Base-by-base conservation (phyloP, 1,140 invertebrate genomes). In the Trichoplusia ni region DNA sequence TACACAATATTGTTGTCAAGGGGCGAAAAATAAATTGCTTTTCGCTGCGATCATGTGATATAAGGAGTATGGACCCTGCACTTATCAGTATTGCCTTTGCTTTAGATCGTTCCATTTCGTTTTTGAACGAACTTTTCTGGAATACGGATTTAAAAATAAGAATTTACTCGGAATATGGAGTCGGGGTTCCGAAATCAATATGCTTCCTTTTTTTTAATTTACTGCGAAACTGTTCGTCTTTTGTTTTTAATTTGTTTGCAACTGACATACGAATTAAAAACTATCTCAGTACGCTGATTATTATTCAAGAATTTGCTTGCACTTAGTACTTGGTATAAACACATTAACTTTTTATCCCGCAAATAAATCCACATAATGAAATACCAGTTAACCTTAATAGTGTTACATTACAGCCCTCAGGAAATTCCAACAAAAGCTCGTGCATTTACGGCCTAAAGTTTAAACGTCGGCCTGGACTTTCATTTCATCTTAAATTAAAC, bases 401-500 rank as follows among this genome's bases (percentile, higher is more conserved):
- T n/a, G n/a, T n/a, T n/a, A n/a, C n/a, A n/a, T 18, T 47, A 42
- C 4, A 4, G 25, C 5, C n/a, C 8, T 4, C 5, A 18, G 27
- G 4, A 16, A 11, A 19, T 18, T 16, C 16, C 9, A n/a, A n/a
- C 18, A 11, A 33, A 53, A 37, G 4, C 18, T 8, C 2, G 7
- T 53, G 6, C 31, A 35, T 35, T 53, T 19, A 19, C 16, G 4
- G n/a, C 27, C 16, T 25, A 38, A 40, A 40, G 25, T 40, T 54
- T 23, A 7, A 42, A 16, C 23, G 14, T 29, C 16, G 40, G 9
- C 5, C 33, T 13, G 3, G 40, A 58, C 9, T 44, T 58, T 44
- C 54, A 31, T 58, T 42, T 31, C 37, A 58, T 21, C 54, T 58
- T 56, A 58, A 58, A 42, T 56, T 58, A 58, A 58, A 58, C 37